Evolutionary conservation across 92 coral and sea anemone species (phyloP).

Genomic region (Epizoanthus scotinus): DNA sequence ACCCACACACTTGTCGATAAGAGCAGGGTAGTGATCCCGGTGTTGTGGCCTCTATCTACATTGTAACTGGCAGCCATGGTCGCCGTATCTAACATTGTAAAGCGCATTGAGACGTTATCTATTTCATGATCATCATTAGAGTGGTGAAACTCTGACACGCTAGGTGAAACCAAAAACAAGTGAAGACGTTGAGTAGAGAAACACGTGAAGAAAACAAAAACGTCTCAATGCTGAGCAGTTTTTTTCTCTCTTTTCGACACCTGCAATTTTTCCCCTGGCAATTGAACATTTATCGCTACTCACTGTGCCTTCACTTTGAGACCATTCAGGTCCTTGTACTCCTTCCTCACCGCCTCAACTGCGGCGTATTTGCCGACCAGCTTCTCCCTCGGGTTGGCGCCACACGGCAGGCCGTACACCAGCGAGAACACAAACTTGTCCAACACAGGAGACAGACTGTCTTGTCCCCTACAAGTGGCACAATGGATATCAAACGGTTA

Average conservation of each 20-base stretch:
- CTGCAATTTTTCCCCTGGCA: no score
- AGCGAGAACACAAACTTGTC: slow-evolving; percentile 84
- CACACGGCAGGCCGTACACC: slow-evolving; percentile 83
- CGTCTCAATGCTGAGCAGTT: not conserved
- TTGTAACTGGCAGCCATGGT: no score
- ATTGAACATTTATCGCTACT: not conserved
- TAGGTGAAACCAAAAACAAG: no score
- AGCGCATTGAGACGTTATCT: no score
- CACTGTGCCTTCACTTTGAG: slow-evolving; percentile 78
- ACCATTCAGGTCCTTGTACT: slow-evolving; percentile 66
- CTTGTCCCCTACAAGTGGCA: slow-evolving; percentile 63
- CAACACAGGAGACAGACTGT: slow-evolving; percentile 67
- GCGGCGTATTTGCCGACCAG: slow-evolving; percentile 72
- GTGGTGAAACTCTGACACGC: no score
- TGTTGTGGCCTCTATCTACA: no score
- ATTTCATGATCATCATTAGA: no score
- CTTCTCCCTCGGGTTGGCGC: slow-evolving; percentile 51
- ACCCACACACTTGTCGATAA: no score
- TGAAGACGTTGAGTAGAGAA: no score
- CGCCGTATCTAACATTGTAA: no score
- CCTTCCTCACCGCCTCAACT: slow-evolving; percentile 74
- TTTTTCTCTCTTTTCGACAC: no score
- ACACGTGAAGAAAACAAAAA: not conserved
- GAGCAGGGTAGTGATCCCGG: no score
- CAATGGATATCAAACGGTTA: not conserved